phyloP scores from a whole-genome alignment of 2,888 invertebrate genomes.

The Sepioteuthis lessoniana region DNA sequence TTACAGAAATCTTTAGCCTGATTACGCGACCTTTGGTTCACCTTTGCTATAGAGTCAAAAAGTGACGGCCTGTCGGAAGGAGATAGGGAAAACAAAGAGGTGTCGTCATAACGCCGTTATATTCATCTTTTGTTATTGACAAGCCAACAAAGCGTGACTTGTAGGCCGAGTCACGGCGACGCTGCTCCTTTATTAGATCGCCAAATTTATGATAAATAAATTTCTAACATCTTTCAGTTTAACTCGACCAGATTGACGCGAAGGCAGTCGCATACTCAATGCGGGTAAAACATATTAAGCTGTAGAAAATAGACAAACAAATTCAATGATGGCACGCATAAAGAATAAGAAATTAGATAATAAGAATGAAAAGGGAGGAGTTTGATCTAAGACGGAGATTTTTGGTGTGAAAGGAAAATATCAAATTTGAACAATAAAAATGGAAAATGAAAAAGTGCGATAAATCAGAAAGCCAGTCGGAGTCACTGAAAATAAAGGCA shows the following conservation, averaged over 20 bases:
- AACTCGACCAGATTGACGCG: background rate
- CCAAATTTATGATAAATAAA: conserved; percentile 33
- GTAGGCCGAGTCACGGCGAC: background rate
- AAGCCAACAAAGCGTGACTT: background rate
- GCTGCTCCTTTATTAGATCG: background rate
- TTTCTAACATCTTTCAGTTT: conserved; percentile 12
- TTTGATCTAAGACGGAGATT: conserved; percentile 3
- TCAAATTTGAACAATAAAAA: background rate
- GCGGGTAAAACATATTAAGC: background rate
- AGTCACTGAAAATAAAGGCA: background rate
- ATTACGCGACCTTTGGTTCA: too few species aligned
- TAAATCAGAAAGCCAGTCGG: background rate
- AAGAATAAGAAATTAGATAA: background rate
- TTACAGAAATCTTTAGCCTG: too few species aligned
- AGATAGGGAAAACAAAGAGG: too few species aligned
- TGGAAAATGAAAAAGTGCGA: background rate
- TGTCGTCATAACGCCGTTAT: background rate
- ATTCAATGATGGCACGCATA: conserved; percentile 5
- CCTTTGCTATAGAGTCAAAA: too few species aligned
- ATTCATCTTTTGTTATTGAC: background rate
- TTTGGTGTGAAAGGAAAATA: background rate
- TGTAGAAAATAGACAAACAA: background rate
- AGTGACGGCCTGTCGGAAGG: too few species aligned
- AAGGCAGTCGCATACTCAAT: background rate
- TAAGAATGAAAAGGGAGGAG: background rate